Conservation (phyloP, 2,888 invertebrate genomes). For the Crossocerus cetratus region DNA sequence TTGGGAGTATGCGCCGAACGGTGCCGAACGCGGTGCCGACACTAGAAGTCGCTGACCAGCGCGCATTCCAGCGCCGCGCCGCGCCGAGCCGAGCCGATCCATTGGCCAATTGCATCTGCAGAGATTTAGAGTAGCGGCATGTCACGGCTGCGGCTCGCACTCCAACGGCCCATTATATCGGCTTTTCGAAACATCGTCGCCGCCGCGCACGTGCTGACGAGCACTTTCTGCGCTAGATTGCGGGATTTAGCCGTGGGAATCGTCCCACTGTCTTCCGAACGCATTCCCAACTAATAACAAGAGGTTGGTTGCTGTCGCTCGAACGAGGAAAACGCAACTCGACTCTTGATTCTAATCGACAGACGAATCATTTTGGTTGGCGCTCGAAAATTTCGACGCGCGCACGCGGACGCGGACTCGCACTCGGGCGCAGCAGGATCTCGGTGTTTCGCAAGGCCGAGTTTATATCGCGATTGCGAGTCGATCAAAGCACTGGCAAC, state of each 20-base stretch:
- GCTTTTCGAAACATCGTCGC: slow-evolving; percentile 48
- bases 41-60: slow-evolving; percentile 47
- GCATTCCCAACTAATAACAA: too few relatives aligned
- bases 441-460: too few relatives aligned
- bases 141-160: slow-evolving; percentile 35
- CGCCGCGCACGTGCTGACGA: slow-evolving; percentile 12
- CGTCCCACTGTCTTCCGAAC: not conserved
- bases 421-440: too few relatives aligned
- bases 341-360: not conserved
- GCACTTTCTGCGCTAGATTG: slow-evolving; percentile 14
- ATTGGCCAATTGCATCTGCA: slow-evolving; percentile 51
- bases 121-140: slow-evolving; percentile 13
- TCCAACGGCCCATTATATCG: slow-evolving; percentile 29
- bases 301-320: too few relatives aligned
- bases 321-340: not conserved
- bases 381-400: too few relatives aligned
- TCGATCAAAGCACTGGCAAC: slow-evolving; percentile 6
- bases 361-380: not conserved
- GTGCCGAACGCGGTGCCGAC: too few relatives aligned
- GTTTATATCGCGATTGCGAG: not conserved
- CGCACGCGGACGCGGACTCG: too few relatives aligned
- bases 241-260: slow-evolving; percentile 34
- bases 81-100: slow-evolving; percentile 8
- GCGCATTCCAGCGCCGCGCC: slow-evolving; percentile 42
- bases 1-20: too few relatives aligned